Conservation (phyloP, 2,888 invertebrate genomes). For the Ectemnius lituratus region DNA sequence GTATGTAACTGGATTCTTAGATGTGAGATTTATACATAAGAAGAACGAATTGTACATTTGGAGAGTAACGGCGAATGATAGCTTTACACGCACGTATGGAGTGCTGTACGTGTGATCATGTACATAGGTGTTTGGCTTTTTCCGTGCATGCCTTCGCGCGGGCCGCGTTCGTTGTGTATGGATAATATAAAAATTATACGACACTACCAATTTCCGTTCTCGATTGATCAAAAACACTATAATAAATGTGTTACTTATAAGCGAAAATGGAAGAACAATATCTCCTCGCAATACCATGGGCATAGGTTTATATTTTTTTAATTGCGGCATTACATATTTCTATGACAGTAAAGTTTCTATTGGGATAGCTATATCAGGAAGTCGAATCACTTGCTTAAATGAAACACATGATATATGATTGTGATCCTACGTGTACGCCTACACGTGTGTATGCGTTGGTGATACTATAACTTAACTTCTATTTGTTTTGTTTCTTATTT, state of each 20-base stretch:
- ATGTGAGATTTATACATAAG: not conserved
- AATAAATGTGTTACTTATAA: conserved; percentile 12
- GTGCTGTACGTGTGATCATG: conserved; percentile 15
- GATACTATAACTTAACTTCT: conserved; percentile 13
- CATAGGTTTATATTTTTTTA: conserved; percentile 40
- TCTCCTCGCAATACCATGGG: conserved; percentile 26
- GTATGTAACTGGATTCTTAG: no score
- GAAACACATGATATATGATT: conserved; percentile 18
- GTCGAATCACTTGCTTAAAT: conserved; percentile 29
- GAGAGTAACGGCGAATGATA: not conserved
- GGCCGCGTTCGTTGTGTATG: conserved; percentile 21
- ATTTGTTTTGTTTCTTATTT: conserved; percentile 2
- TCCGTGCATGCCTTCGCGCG: conserved; percentile 19
- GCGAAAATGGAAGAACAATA: conserved; percentile 15
- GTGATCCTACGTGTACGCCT: conserved; percentile 23
- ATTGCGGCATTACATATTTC: conserved; percentile 27
- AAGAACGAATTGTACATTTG: conserved; percentile 1
- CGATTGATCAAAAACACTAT: conserved; percentile 15
- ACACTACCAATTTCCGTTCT: conserved; percentile 2
- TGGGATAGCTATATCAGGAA: conserved; percentile 27
- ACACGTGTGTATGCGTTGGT: conserved; percentile 8
- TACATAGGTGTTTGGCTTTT: conserved; percentile 20
- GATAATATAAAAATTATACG: conserved; percentile 22
- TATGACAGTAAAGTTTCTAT: conserved; percentile 27
- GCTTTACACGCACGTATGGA: conserved; percentile 9